A percentile compares a stretch with the other conserved stretches of the same genome.
These are phyloP conservation scores for Leucophora obtusa DNA, from an alignment of 2,888 invertebrate genomes.

Conservation along the genomic window DNA sequence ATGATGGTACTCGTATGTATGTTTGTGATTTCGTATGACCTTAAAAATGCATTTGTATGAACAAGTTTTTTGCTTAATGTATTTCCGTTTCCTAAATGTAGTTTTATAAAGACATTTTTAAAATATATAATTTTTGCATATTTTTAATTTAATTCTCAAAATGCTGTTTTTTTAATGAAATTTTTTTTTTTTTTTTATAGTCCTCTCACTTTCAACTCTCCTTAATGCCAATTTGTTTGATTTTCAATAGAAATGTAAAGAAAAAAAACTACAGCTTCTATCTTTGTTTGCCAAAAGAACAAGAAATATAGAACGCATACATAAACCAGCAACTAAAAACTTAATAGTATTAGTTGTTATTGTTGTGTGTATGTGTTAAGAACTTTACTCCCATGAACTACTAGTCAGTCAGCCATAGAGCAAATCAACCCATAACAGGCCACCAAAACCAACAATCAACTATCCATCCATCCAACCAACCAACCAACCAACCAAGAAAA, in stretches of 20 bases:
- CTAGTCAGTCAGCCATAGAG: constrained; percentile 10
- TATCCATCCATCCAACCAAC: constrained; percentile 26
- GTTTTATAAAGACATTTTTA: background rate
- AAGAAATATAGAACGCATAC: background rate
- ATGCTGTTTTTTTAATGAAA: constrained; percentile 14
- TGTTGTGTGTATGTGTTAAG: background rate
- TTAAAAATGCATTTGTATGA: constrained; percentile 26
- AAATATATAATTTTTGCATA: constrained; percentile 1
- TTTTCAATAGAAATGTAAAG: background rate
- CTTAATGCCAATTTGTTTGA: constrained; percentile 2
- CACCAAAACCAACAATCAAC: constrained; percentile 10
- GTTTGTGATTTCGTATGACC: constrained; percentile 39
- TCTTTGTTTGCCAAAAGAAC: constrained; percentile 21
- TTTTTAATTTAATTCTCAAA: background rate
- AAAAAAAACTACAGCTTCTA: constrained; percentile 30
- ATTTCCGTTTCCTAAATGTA: constrained; percentile 42
- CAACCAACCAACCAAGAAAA: constrained; percentile 34
- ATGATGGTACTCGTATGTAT: too few relatives aligned
- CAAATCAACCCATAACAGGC: constrained; percentile 2
- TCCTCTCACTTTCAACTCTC: constrained; percentile 25
- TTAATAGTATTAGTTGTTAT: constrained; percentile 13
- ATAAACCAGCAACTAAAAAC: background rate
- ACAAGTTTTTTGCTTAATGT: constrained; percentile 38
- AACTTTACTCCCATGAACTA: constrained; percentile 22
- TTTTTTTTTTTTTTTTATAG: constrained; percentile 41